Base-by-base conservation (phyloP, 2,888 invertebrate species). In the Psylliodes chrysocephalus region DNA sequence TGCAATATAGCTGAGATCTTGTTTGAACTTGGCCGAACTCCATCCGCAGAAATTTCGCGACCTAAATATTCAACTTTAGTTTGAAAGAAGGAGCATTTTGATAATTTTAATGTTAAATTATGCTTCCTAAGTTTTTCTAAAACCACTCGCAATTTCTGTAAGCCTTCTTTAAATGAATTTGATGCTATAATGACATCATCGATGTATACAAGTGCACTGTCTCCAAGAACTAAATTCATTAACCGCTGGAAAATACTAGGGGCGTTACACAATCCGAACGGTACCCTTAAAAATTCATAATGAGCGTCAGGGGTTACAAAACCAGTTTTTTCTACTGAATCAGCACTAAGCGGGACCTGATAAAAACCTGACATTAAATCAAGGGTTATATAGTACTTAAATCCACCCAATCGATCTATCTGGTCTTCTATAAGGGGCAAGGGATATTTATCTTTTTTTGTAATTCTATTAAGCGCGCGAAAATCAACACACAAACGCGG, bases 381-480 rank as follows among this genome's bases (percentile, higher is more conserved):
- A 2, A 6, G 6, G 10, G 4, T 8, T 2, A 10, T 2, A 69
- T 75, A 46, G 2, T 51, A 19, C 15, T 72, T 59, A 8, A 65
- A 25, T 12, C 59, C 60, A 38, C 63, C 68, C n/a, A n/a, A 4
- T 52, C 55, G 0, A 2, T 6, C 33, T 6, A n/a, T n/a, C n/a
- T n/a, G n/a, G n/a, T n/a, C n/a, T n/a, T n/a, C n/a, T n/a, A n/a
- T n/a, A n/a, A n/a, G 2, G 2, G 4, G 10, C 10, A 25, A 5
- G 5, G 25, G 25, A 5, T 3, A 33, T 33, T 6, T 28, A 28
- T 66, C 66, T 35, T 68, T 68, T 5, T 63, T 28, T 14, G 62
- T 66, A 7, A 53, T 60, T 10, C 60, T 42, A 53, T 68, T 66
- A 7, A 68, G 15, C 10, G 38, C 38, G 4, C 38, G 38, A n/a